Conservation (phyloP, 2,888 invertebrate species). For the Erannis defoliaria region DNA sequence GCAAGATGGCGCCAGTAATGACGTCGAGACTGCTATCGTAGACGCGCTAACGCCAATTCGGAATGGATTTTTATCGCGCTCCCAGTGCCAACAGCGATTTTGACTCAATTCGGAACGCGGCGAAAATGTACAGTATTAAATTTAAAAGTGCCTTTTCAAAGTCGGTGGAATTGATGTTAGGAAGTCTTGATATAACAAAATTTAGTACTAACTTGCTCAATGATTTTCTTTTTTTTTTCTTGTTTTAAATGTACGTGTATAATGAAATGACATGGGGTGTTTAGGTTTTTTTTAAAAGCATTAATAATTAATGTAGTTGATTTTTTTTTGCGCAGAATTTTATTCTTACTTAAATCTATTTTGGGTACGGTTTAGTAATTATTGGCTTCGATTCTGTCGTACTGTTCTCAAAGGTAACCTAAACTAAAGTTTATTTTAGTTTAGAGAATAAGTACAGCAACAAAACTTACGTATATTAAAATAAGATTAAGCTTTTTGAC, state of each 20-base stretch:
- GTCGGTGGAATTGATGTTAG: slow-evolving; percentile 24
- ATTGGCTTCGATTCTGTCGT: background rate
- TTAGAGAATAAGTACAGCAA: background rate
- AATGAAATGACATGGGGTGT: slow-evolving; percentile 27
- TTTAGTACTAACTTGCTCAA: slow-evolving; percentile 56
- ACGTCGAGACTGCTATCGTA: too few relatives aligned
- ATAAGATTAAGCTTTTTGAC: background rate
- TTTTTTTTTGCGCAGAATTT: background rate
- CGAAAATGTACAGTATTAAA: too few relatives aligned
- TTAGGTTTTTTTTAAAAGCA: slow-evolving; percentile 19
- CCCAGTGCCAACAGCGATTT: too few relatives aligned
- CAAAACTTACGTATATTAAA: background rate
- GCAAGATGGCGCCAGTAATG: too few relatives aligned
- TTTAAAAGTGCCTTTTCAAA: slow-evolving; percentile 24
- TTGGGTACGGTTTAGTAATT: background rate
- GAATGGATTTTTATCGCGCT: too few relatives aligned
- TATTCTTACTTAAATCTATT: background rate
- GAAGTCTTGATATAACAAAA: slow-evolving; percentile 20
- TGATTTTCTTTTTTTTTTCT: slow-evolving; percentile 45
- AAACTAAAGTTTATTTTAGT: background rate
- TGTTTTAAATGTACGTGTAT: slow-evolving; percentile 45
- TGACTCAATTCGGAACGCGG: too few relatives aligned
- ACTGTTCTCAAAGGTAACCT: background rate
- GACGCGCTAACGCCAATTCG: too few relatives aligned
- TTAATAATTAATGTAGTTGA: background rate